Percentiles rank a stretch among this genome's conserved stretches.
Conservation (phyloP, 1,140 invertebrate species). For the Hypothenemus hampei region DNA sequence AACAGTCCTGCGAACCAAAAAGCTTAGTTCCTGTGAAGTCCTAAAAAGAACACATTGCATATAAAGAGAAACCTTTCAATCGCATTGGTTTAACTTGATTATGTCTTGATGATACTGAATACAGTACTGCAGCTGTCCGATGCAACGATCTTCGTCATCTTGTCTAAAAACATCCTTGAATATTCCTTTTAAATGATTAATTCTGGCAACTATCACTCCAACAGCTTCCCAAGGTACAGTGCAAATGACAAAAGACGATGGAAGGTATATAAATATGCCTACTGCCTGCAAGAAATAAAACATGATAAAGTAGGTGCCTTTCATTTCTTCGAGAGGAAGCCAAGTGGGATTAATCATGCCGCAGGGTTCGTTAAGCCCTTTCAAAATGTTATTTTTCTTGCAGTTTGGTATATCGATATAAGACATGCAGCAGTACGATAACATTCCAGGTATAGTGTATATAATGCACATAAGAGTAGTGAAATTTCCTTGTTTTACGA, state of each 20-base stretch:
- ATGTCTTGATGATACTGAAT: constrained; percentile 23
- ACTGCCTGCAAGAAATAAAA: constrained; percentile 9
- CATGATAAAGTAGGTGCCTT: background rate
- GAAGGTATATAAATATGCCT: constrained; percentile 8
- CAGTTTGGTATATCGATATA: constrained; percentile 9
- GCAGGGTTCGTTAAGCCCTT: constrained; percentile 8
- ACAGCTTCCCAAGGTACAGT: constrained; percentile 16
- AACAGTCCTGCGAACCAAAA: background rate
- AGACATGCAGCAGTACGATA: constrained; percentile 13
- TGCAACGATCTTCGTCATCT: background rate
- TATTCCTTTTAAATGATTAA: constrained; percentile 9
- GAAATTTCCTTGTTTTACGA: constrained; percentile 13
- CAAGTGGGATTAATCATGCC: constrained; percentile 21
- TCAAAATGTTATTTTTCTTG: background rate
- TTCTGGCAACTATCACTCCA: constrained; percentile 4
- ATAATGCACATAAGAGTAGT: background rate
- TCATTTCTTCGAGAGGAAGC: background rate
- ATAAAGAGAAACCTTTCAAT: background rate
- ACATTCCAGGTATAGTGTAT: constrained; percentile 15
- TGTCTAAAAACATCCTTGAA: constrained; percentile 2
- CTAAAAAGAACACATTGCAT: background rate
- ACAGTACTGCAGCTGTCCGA: constrained; percentile 1
- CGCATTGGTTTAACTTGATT: constrained; percentile 4
- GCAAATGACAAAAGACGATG: constrained; percentile 4
- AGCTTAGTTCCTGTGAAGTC: constrained; percentile 6